These are phyloP conservation scores for Nemurella pictetii DNA, from an alignment of 2,888 invertebrate species.

Conservation along the genomic window DNA sequence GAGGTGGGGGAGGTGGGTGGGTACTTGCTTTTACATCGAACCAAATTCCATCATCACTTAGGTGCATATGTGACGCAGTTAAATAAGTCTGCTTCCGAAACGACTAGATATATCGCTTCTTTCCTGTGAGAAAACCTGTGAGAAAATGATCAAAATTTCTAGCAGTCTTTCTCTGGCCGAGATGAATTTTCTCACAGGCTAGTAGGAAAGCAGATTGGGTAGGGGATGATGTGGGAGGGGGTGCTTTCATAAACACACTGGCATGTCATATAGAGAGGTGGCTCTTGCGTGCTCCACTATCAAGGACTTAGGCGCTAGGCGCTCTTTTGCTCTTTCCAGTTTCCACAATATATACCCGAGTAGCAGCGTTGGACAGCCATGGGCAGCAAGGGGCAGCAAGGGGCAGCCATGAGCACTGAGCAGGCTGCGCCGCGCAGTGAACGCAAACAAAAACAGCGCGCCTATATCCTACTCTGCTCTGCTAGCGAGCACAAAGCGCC, in stretches of 20 bases:
- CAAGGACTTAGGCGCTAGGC: too few relatives aligned
- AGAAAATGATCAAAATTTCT: background rate
- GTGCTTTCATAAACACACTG: slow-evolving; percentile 31
- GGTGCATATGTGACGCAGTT: background rate
- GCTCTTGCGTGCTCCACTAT: too few relatives aligned
- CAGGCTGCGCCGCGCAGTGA: background rate
- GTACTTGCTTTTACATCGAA: background rate
- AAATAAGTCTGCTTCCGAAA: background rate
- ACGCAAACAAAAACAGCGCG: slow-evolving; percentile 32
- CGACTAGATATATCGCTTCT: background rate
- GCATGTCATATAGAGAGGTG: background rate
- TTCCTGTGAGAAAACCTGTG: background rate
- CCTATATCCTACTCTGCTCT: slow-evolving; percentile 27
- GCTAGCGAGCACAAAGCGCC: background rate
- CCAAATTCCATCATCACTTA: background rate
- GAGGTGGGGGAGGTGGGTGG: too few relatives aligned
- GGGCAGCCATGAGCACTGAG: too few relatives aligned
- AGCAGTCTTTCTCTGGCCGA: background rate
- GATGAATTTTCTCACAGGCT: background rate
- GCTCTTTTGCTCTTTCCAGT: too few relatives aligned
- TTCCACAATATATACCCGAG: slow-evolving; percentile 18
- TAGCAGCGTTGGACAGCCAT: too few relatives aligned
- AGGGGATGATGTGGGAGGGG: background rate
- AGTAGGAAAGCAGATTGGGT: background rate
- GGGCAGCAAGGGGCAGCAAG: too few relatives aligned